Base-by-base conservation (phyloP, 2,797 vertebrate species). In the Leptatherina wallacei region DNA sequence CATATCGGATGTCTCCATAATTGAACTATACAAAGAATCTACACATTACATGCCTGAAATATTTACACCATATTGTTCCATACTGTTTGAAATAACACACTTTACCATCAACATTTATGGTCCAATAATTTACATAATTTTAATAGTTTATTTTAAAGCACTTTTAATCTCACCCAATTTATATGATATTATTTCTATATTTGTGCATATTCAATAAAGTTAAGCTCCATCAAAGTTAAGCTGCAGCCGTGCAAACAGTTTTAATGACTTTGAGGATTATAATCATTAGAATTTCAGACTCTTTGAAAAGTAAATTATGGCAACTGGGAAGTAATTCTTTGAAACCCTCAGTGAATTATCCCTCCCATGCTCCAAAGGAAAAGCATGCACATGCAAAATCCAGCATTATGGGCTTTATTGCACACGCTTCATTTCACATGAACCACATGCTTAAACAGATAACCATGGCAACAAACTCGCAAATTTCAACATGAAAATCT, bases 191-290 rank as follows among this genome's bases (percentile, higher is more conserved):
- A 67, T 60, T 80, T 72, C 61, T 32, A 70, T 49, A 69, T 42
- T 58, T 67, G 59, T 57, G 49, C 2, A 10, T 55, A 55, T 30
- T 74, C 11, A 68, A 64, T 69, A 73, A 78, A 77, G 65, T 80
- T 83, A 82, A 85, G 81, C 77, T 62, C 64, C 69, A 80, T 85
- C 72, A 80, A 81, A 84, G 83, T 87, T 81, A 81, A 84, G 81
- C 73, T 69, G 65, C 61, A 18, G 47, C 73, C 65, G 56, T 65
- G 47, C 75, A 84, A 87, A 85, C 24, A 69, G 52, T 80, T 87
- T 85, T 87, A 91, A 91, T 89, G 79, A 90, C 83, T 88, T 87
- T 80, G 76, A 84, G 85, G 90, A 91, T 90, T 87, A 88, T 55
- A 85, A 85, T 80, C 65, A 87, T 88, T 60, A 63, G 61, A 84